Evolutionary conservation across 2,113 vertebrate species (phyloP).

Genomic region (Tetrax tetrax): DNA sequence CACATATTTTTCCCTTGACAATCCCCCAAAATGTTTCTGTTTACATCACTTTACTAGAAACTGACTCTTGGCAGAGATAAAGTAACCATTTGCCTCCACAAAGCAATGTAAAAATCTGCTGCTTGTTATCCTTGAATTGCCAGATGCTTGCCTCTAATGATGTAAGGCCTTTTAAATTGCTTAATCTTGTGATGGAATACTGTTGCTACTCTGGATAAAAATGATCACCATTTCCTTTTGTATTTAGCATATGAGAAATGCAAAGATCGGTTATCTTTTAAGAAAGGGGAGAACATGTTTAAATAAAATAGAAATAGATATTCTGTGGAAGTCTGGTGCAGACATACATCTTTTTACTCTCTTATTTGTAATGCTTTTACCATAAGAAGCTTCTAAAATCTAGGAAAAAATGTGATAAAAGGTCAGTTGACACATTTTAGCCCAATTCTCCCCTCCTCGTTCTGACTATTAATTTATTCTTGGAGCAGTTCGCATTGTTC

Average conservation of each 20-base stretch:
- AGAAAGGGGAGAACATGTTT: neutral
- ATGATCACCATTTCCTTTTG: conserved; percentile 35
- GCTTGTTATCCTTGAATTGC: conserved; percentile 70
- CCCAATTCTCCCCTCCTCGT: neutral
- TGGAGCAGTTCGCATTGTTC: neutral
- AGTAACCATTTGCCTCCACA: conserved; percentile 71
- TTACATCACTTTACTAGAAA: conserved; percentile 70
- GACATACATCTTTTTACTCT: neutral
- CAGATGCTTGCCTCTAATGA: conserved; percentile 74
- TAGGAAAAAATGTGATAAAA: neutral
- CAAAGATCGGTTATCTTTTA: conserved; percentile 14
- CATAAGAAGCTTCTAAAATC: neutral
- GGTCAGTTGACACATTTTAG: neutral
- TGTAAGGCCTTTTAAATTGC: conserved; percentile 58
- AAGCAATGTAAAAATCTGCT: conserved; percentile 73
- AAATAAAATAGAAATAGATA: conserved; percentile 26
- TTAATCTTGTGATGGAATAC: conserved; percentile 70
- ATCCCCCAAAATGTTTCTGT: conserved; percentile 63
- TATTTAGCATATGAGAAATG: conserved; percentile 12
- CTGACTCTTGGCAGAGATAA: conserved; percentile 74
- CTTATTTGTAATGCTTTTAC: neutral
- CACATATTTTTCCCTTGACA: neutral
- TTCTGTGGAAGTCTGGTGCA: neutral
- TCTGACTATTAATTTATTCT: neutral
- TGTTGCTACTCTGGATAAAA: conserved; percentile 41